These are phyloP conservation scores for Phoenicopterus ruber DNA, from an alignment of 2,113 vertebrate species.

Conservation along the genomic window DNA sequence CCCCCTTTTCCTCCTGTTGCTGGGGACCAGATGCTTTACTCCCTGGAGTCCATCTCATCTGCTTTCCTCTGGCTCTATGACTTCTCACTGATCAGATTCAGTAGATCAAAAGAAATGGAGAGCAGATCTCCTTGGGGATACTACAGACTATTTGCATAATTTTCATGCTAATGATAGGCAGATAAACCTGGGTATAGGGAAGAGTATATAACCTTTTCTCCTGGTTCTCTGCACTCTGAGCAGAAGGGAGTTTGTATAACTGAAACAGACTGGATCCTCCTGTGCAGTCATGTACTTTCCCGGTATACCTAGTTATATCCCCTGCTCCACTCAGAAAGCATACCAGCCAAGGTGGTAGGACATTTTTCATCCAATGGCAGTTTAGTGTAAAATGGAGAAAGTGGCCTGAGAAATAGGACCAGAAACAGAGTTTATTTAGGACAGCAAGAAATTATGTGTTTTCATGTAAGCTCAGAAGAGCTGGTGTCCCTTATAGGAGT, in stretches of 20 bases:
- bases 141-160: not conserved
- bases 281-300: not conserved
- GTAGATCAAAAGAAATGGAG: not conserved
- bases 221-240: not conserved
- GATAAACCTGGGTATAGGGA: not conserved
- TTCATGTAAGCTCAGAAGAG: not conserved
- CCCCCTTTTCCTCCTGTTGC: not conserved
- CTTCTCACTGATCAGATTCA: not conserved
- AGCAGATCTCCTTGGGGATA: not conserved
- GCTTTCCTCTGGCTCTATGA: not conserved
- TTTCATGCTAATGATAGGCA: not conserved
- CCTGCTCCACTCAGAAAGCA: not conserved
- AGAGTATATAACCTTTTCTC: fast-evolving
- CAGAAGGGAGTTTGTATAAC: not conserved
- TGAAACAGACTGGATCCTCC: not conserved
- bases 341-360: not conserved
- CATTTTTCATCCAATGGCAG: not conserved
- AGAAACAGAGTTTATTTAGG: not conserved
- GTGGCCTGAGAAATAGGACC: not conserved
- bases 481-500: not conserved
- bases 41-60: not conserved
- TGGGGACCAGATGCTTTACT: not conserved
- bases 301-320: fast-evolving
- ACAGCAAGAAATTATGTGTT: not conserved
- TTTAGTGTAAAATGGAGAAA: not conserved